phyloP scores from a whole-genome alignment of 2,888 invertebrate species.

The Heliconius sara region DNA sequence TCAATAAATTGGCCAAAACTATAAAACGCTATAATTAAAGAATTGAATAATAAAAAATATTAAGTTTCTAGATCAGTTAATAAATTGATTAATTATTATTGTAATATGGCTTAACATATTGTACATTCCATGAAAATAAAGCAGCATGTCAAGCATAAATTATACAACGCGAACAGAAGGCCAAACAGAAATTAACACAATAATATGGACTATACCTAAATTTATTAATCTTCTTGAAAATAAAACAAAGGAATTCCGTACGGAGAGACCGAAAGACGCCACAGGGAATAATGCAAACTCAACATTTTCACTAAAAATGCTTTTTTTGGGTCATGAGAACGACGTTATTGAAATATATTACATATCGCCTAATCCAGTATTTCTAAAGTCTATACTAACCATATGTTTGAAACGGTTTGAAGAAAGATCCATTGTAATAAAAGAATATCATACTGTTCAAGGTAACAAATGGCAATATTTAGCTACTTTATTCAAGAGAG shows the following conservation, averaged over 20 bases:
- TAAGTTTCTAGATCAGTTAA: background rate
- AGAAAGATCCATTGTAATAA: slow-evolving; percentile 73
- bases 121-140: background rate
- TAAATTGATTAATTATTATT: background rate
- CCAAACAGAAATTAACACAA: slow-evolving; percentile 73
- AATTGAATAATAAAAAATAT: background rate
- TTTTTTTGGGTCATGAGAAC: slow-evolving; percentile 72
- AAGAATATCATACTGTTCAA: slow-evolving; percentile 74
- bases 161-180: slow-evolving; percentile 74
- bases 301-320: slow-evolving; percentile 75
- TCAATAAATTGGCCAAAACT: background rate
- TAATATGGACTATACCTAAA: slow-evolving; percentile 75
- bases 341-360: slow-evolving; percentile 77
- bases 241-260: slow-evolving; percentile 70
- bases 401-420: slow-evolving; percentile 74
- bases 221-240: slow-evolving; percentile 68
- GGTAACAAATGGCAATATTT: slow-evolving; percentile 79
- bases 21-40: background rate
- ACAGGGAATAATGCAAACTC: slow-evolving; percentile 55
- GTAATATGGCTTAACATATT: background rate
- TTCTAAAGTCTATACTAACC: slow-evolving; percentile 71
- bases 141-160: slow-evolving; percentile 60
- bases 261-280: slow-evolving; percentile 64
- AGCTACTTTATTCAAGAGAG: slow-evolving; percentile 72
- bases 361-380: slow-evolving; percentile 69